A percentile compares a stretch with the other conserved stretches of the same genome.
phyloP scores from a whole-genome alignment of 2,113 vertebrate species.

The Triplophysa rosa region DNA sequence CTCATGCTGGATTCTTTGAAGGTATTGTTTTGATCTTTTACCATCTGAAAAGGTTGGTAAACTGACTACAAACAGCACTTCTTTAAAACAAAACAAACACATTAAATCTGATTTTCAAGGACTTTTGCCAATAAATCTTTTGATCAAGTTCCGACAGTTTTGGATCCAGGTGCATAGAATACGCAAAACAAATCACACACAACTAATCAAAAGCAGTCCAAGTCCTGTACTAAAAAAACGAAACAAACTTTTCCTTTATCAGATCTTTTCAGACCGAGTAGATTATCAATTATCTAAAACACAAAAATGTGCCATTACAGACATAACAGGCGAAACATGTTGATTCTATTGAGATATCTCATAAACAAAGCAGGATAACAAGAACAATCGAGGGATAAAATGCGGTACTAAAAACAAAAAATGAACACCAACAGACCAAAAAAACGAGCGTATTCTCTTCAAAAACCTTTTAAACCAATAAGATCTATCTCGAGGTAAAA shows the following conservation, averaged over 20 bases:
- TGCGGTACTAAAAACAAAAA: not conserved
- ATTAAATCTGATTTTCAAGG: not conserved
- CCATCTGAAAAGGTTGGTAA: not conserved
- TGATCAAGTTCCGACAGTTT: not conserved
- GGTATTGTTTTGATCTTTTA: not conserved
- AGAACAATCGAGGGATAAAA: not conserved
- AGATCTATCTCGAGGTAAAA: too few relatives aligned
- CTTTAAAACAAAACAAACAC: too few relatives aligned
- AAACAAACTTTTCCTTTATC: not conserved
- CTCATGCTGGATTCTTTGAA: conserved; percentile 15
- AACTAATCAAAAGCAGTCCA: not conserved
- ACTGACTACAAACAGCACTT: not conserved
- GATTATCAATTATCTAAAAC: not conserved
- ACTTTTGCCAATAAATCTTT: not conserved
- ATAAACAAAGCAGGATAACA: not conserved
- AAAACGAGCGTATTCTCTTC: too few relatives aligned
- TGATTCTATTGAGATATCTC: not conserved
- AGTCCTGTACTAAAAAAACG: not conserved
- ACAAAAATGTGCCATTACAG: not conserved
- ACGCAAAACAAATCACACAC: not conserved
- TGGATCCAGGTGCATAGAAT: not conserved
- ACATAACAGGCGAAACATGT: not conserved
- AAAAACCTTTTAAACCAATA: too few relatives aligned
- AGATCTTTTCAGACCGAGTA: not conserved
- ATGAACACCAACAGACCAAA: too few relatives aligned